Evolutionary conservation across 2,113 vertebrate genomes (phyloP).

Genomic region (Meriones unguiculatus): DNA sequence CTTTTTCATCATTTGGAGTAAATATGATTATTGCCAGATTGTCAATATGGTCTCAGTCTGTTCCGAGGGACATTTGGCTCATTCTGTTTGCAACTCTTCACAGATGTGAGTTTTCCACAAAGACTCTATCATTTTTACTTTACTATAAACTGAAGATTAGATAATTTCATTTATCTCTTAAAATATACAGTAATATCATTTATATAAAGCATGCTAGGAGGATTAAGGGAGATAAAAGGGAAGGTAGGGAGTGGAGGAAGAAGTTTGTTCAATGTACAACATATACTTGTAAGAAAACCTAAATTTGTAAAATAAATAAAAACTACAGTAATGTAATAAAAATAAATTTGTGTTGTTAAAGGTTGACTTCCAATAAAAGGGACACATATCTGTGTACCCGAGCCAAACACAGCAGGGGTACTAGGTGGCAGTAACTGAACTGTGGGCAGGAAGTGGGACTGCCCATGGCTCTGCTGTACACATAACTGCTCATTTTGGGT

Average conservation of each 20-base stretch:
- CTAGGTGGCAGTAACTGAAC: neutral
- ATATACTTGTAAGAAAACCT: neutral
- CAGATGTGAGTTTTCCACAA: conserved; percentile 73
- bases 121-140: conserved; percentile 55
- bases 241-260: neutral
- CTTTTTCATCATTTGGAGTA: conserved; percentile 77
- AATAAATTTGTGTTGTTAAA: neutral
- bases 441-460: neutral
- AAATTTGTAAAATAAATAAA: neutral
- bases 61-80: conserved; percentile 65
- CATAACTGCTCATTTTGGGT: neutral
- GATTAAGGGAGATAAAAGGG: neutral
- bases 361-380: neutral
- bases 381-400: neutral
- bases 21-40: conserved; percentile 78
- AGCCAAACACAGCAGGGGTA: neutral
- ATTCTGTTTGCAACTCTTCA: conserved; percentile 69
- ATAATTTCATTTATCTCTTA: conserved; percentile 55
- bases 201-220: conserved; percentile 15
- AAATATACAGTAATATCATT: conserved; percentile 20
- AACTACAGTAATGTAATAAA: neutral
- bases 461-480: neutral
- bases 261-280: neutral
- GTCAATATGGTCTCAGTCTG: conserved; percentile 64
- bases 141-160: conserved; percentile 33